These are phyloP conservation scores for Malurus leucopterus DNA, from an alignment of 2,797 vertebrate species.

Conservation along the genomic window DNA sequence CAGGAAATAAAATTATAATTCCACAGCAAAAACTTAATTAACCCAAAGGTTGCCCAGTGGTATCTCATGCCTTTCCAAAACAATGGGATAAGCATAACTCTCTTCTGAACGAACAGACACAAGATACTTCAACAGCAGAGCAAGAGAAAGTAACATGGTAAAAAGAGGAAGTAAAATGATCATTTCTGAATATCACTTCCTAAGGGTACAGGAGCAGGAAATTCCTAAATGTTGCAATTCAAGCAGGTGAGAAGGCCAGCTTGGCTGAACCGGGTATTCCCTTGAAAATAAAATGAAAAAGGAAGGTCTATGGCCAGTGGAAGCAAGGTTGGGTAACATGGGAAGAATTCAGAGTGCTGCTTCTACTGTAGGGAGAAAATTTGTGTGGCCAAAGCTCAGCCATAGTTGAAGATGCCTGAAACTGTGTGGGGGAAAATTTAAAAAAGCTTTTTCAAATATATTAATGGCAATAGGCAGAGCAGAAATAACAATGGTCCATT, in stretches of 20 bases:
- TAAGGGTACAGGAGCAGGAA: neutral
- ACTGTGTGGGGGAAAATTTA: accelerated
- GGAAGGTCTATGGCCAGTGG: too few species aligned
- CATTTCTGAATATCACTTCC: neutral
- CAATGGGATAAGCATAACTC: neutral
- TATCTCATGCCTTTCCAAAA: slow-evolving; percentile 1
- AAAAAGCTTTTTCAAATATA: neutral
- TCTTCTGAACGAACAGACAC: neutral
- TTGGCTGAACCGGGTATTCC: neutral
- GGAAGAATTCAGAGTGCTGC: neutral
- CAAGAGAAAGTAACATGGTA: neutral
- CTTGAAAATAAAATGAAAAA: neutral
- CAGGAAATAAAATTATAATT: slow-evolving; percentile 51
- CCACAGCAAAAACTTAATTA: slow-evolving; percentile 18
- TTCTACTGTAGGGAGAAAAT: neutral
- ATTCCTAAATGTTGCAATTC: neutral
- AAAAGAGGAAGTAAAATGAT: neutral
- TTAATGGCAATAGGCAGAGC: neutral
- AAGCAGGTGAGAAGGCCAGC: neutral
- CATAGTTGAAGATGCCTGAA: neutral
- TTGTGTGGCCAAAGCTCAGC: neutral
- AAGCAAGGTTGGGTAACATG: neutral
- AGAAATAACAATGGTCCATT: accelerated
- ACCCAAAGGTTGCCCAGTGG: neutral
- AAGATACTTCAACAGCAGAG: neutral